Conservation (phyloP, 2,888 invertebrate genomes). For the Smittia sp. region DNA sequence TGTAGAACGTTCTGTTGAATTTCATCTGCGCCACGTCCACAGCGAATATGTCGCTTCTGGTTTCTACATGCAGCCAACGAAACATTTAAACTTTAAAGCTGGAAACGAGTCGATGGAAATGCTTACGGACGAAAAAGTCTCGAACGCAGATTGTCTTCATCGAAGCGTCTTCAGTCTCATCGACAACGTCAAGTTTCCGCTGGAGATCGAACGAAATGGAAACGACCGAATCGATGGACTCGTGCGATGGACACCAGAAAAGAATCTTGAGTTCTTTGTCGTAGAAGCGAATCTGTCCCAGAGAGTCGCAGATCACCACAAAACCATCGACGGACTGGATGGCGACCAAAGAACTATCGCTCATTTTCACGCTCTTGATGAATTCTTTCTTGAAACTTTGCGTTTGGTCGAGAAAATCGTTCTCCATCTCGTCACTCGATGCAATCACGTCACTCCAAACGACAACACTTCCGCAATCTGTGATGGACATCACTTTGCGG, state of each 20-base stretch:
- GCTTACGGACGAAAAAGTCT: slow-evolving; percentile 19
- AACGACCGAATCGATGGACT: slow-evolving; percentile 20
- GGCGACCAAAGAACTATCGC: slow-evolving; percentile 53
- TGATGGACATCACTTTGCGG: slow-evolving; percentile 56
- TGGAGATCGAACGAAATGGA: slow-evolving; percentile 6
- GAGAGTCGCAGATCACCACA: slow-evolving; percentile 58
- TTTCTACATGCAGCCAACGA: slow-evolving; percentile 27
- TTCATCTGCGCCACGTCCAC: slow-evolving; percentile 57
- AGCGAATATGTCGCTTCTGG: slow-evolving; percentile 53
- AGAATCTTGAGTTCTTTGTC: slow-evolving; percentile 59
- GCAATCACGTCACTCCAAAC: slow-evolving; percentile 57
- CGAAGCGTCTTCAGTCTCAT: background rate
- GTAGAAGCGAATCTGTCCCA: slow-evolving; percentile 61
- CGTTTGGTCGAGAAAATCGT: slow-evolving; percentile 44
- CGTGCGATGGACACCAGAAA: slow-evolving; percentile 55
- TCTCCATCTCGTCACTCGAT: too few relatives aligned
- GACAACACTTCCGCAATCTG: slow-evolving; percentile 55
- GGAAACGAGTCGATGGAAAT: background rate
- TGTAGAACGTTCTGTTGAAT: slow-evolving; percentile 53
- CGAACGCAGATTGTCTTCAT: background rate
- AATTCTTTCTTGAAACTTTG: slow-evolving; percentile 26
- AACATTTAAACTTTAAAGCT: too few relatives aligned
- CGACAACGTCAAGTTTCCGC: background rate
- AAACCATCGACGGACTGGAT: slow-evolving; percentile 58
- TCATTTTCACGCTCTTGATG: slow-evolving; percentile 31